These are phyloP conservation scores for Centruroides sculpturatus DNA, from an alignment of 1,140 invertebrate species.

Conservation along the genomic window DNA sequence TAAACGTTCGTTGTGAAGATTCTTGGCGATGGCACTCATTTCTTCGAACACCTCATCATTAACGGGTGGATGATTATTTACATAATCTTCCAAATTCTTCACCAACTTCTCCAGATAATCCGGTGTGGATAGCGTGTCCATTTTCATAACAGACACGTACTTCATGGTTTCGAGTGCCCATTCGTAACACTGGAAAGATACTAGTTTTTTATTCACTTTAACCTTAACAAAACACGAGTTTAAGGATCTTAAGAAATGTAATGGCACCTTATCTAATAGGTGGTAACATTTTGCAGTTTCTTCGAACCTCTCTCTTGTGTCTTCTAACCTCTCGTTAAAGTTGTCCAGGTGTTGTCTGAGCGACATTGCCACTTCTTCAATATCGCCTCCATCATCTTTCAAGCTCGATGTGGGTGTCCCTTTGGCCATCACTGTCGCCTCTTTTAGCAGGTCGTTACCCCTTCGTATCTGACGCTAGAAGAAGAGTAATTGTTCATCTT, in stretches of 20 bases:
- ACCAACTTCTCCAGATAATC: slow-evolving; percentile 29
- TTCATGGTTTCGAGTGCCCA: slow-evolving; percentile 52
- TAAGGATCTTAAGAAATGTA: no score
- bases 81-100: slow-evolving; percentile 38
- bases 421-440: slow-evolving; percentile 21
- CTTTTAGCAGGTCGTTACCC: slow-evolving; percentile 57
- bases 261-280: slow-evolving; percentile 46
- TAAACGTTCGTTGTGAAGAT: slow-evolving; percentile 53
- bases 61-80: slow-evolving; percentile 41
- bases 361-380: slow-evolving; percentile 15
- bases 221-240: no score
- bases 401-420: slow-evolving; percentile 32
- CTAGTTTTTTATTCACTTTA: no score
- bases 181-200: slow-evolving; percentile 43
- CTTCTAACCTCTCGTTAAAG: slow-evolving; percentile 56
- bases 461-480: slow-evolving; percentile 62
- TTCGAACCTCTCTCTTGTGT: slow-evolving; percentile 58
- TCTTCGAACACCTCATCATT: slow-evolving; percentile 45
- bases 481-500: not conserved
- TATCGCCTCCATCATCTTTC: slow-evolving; percentile 20
- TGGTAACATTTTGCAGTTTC: slow-evolving; percentile 59
- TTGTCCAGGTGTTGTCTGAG: no score
- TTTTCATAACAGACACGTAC: slow-evolving; percentile 43
- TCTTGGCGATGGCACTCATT: slow-evolving; percentile 52
- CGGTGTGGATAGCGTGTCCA: slow-evolving; percentile 36